Base-by-base conservation (phyloP, 2,113 vertebrate genomes). In the Hystrix brachyura region DNA sequence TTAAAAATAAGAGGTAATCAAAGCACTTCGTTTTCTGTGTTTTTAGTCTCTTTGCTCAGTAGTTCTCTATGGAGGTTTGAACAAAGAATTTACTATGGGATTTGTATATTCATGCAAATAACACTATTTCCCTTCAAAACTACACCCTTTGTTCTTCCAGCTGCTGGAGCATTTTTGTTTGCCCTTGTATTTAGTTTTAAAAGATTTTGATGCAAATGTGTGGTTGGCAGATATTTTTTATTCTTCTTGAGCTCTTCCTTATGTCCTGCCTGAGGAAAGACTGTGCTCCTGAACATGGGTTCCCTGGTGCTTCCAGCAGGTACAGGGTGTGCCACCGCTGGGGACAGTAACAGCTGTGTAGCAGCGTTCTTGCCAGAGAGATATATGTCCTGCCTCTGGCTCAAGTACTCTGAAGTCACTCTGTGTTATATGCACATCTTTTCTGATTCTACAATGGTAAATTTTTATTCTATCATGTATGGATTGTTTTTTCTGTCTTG, bases 91-190 rank as follows among this genome's bases (percentile, higher is more conserved):
- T 85, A 94, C 72, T 87, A 82, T 38, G 17, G 32, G 11, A 79
- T 91, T 94, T 98, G 38, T 93, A 87, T 89, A 87, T 85, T 97
- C 89, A 71, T 95, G 55, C 5, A 85, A 71, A 86, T 14, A 17
- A 34, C 62, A 0, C 78, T 60, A 87, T 95, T 96, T 97, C 11
- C 60, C 91, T 90, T 25, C 64, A 93, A 67, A 72, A 71, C 3
- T 59, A 71, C 32, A 94, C 79, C 2, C 53, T 96, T 95, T 94
- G 94, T 97, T 97, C 13, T 94, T 92, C 95, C 57, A 94, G 81
- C 95, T 90, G 34, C 13, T 23, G 11, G 81, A 53, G 91, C 90
- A 95, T 7, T 79, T 97, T 57, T 97, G 25, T 84, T 94, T 98
- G 87, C 83, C 96, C 67, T 74, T 94, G 23, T 87, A 48, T 55